These are phyloP conservation scores for Corythornis leucogaster DNA, from an alignment of 2,797 vertebrate genomes.

Conservation along the genomic window DNA sequence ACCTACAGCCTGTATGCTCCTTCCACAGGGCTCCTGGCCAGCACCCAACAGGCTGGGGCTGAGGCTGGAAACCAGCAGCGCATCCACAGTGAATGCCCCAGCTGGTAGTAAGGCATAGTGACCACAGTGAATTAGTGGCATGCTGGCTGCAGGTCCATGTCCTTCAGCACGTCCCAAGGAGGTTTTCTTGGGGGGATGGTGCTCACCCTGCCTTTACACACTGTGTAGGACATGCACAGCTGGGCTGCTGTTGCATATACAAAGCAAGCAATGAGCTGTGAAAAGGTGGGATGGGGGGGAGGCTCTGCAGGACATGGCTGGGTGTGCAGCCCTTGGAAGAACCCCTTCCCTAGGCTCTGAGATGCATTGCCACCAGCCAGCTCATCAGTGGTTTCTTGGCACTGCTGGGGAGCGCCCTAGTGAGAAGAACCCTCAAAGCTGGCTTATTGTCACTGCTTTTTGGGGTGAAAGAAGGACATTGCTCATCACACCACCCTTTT, in stretches of 20 bases:
- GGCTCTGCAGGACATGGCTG: background rate
- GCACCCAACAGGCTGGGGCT: accelerated
- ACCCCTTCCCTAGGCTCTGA: background rate
- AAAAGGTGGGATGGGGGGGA: background rate
- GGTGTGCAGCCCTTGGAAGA: background rate
- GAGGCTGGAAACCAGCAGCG: background rate
- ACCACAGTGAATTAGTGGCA: accelerated
- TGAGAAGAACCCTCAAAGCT: background rate
- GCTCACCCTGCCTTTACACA: background rate
- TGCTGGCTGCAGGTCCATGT: accelerated
- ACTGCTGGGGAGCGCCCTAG: background rate
- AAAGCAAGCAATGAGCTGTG: accelerated
- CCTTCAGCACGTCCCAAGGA: background rate
- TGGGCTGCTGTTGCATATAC: background rate
- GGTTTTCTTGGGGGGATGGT: background rate
- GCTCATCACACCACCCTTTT: background rate
- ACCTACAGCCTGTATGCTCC: background rate
- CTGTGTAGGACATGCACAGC: accelerated
- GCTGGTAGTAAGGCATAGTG: accelerated
- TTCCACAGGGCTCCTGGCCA: background rate
- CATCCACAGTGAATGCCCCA: background rate
- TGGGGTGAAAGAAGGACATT: background rate
- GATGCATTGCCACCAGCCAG: background rate
- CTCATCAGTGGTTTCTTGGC: background rate
- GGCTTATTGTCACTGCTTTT: background rate